These are phyloP conservation scores for Hypomecis atomaria DNA, from an alignment of 2,888 invertebrate genomes.

Conservation along the genomic window DNA sequence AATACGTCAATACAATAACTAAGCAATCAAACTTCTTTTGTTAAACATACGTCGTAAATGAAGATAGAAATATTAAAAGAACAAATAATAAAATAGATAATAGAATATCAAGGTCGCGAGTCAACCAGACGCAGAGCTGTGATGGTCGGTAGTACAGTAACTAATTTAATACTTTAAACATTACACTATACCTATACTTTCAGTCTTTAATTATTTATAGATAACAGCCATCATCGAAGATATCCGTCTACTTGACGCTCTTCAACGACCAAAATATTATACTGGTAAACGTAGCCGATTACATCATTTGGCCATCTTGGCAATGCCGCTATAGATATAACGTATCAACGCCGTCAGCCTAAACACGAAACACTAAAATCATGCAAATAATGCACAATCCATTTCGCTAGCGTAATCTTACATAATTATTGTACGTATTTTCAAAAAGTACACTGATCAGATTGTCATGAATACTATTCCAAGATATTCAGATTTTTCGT, in stretches of 20 bases:
- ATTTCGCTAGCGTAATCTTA: too few relatives aligned
- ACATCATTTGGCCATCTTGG: slow-evolving; percentile 46
- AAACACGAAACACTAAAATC: too few relatives aligned
- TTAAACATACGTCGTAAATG: slow-evolving; percentile 41
- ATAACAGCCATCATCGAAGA: slow-evolving; percentile 74
- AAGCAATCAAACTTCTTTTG: slow-evolving; percentile 26
- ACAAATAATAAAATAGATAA: slow-evolving; percentile 30
- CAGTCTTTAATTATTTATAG: slow-evolving; percentile 80
- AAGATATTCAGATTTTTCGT: too few relatives aligned
- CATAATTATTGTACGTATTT: too few relatives aligned
- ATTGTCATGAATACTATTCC: too few relatives aligned
- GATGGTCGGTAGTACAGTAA: slow-evolving; percentile 69
- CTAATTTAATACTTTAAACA: slow-evolving; percentile 77
- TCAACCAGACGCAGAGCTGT: slow-evolving; percentile 63
- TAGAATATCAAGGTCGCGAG: slow-evolving; percentile 41
- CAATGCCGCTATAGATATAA: too few relatives aligned
- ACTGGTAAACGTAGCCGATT: slow-evolving; percentile 42
- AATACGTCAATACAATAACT: slow-evolving; percentile 31
- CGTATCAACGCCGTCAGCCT: too few relatives aligned
- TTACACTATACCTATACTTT: slow-evolving; percentile 80
- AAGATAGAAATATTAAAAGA: slow-evolving; percentile 41
- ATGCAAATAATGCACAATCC: too few relatives aligned
- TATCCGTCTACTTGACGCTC: slow-evolving; percentile 60
- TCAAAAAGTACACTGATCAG: too few relatives aligned
- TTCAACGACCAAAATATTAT: slow-evolving; percentile 61